A percentile compares a stretch with the other conserved stretches of the same genome.
Conservation (phyloP, 2,113 vertebrate species). For the Oryzias woworae region DNA sequence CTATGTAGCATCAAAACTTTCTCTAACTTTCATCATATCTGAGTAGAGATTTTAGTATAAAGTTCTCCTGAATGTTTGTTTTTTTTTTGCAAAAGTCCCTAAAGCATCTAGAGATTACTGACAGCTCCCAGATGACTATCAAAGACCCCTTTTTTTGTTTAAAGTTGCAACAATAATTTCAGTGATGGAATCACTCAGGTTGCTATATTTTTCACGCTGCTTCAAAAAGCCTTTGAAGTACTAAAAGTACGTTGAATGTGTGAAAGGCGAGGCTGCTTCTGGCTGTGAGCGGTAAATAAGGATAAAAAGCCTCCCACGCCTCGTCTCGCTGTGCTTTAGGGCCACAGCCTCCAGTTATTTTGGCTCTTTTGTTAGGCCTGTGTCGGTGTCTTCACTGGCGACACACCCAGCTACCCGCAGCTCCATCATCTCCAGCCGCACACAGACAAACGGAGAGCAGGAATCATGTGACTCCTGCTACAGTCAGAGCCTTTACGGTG, state of each 20-base stretch:
- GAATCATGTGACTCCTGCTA: conserved; percentile 3
- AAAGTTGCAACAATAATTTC: too few species aligned
- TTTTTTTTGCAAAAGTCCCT: too few species aligned
- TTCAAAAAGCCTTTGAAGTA: neutral
- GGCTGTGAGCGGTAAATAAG: conserved; percentile 2
- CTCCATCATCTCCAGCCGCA: conserved; percentile 9
- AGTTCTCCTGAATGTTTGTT: too few species aligned
- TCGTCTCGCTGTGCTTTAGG: conserved; percentile 10
- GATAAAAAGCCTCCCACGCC: conserved; percentile 27
- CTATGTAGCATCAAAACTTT: too few species aligned
- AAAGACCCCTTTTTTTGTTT: too few species aligned
- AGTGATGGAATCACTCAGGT: too few species aligned
- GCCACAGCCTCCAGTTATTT: neutral
- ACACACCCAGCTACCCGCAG: conserved; percentile 17
- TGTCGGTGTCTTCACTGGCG: conserved; percentile 6
- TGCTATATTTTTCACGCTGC: too few species aligned
- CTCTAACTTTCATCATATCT: too few species aligned
- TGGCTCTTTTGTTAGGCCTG: conserved; percentile 23
- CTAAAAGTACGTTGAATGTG: conserved; percentile 5
- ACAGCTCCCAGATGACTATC: too few species aligned
- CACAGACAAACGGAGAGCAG: conserved; percentile 10
- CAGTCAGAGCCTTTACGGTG: conserved; percentile 1
- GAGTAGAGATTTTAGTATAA: too few species aligned
- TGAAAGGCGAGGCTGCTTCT: conserved; percentile 7
- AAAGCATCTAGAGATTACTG: too few species aligned